These are phyloP conservation scores for Hydrotaea diabolus DNA, from an alignment of 2,888 invertebrate genomes.

Conservation along the genomic window DNA sequence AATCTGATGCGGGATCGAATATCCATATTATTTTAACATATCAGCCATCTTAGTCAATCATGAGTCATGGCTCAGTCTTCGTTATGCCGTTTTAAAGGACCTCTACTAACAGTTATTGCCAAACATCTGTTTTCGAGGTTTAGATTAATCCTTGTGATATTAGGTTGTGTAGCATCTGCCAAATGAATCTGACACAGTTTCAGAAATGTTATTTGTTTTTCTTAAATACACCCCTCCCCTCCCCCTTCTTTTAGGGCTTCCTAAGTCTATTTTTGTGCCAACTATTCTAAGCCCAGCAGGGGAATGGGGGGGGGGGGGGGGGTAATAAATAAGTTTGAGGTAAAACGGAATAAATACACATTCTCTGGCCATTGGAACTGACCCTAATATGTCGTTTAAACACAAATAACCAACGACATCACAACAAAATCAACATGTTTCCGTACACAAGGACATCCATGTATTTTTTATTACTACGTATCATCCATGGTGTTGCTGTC, in stretches of 20 bases:
- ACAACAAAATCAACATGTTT: constrained; percentile 46
- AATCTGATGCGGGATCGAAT: no score
- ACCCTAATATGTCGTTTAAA: constrained; percentile 42
- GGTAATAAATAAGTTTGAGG: not conserved
- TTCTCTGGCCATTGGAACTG: constrained; percentile 6
- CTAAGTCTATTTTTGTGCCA: not conserved
- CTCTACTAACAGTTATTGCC: no score
- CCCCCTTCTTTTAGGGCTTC: not conserved
- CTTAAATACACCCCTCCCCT: not conserved
- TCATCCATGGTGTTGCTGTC: not conserved
- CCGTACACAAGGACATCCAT: constrained; percentile 48
- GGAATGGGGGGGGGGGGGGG: not conserved
- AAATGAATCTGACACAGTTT: no score
- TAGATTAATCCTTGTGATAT: no score
- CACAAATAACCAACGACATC: constrained; percentile 33
- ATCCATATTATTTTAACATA: no score
- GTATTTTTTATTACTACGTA: not conserved
- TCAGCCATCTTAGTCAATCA: no score
- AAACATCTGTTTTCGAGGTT: no score
- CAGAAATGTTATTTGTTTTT: no score
- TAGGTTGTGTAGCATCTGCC: no score
- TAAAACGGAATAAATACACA: not conserved
- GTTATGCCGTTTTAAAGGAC: no score
- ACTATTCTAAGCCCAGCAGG: not conserved
- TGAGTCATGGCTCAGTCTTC: no score